Evolutionary conservation across 2,797 vertebrate genomes (phyloP), one percentile per base, ranked within the genome.

Genomic region (Sebastes oblongus): DNA sequence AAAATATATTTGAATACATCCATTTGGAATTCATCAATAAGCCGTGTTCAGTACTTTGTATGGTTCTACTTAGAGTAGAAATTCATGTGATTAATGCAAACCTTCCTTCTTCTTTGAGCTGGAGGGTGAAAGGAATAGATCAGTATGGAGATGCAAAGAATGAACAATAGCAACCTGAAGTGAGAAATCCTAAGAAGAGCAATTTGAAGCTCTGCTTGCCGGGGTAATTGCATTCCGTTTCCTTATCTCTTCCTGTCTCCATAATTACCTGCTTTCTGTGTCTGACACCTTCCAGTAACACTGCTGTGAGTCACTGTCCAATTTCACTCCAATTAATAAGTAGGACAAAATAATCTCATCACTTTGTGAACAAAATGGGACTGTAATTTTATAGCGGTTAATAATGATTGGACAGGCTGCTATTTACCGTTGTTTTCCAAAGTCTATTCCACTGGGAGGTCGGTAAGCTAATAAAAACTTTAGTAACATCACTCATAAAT

Each of bases 251-350:
- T 91, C 89, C 91, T 92, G 91, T 94, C 92, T 87, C 88, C 82
- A 90, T 95, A 96, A 96, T 96, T 95, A 95, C 93, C 93, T 94
- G 88, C 90, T 94, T 93, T 92, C 92, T 93, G 93, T 94, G 92
- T 92, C 91, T 91, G 91, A 93, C 93, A 93, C 91, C 92, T 94
- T 92, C 87, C 90, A 91, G 91, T 92, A 92, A 93, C 92, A 89
- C 88, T 80, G 89, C 89, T 89, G 91, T 89, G 91, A 93, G 87
- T 91, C 91, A 91, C 79, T 85, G 89, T 94, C 91, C 90, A 91
- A 91, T 94, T 94, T 91, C 88, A 87, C 84, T 93, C 89, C 91
- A 93, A 95, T 95, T 94, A 94, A 94, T 93, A 91, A 93, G 85
- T 79, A 90, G 86, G 89, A 92, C 90, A 90, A 88, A 90, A 89